Evolutionary conservation across 2,113 vertebrate genomes (phyloP).

Genomic region (Ammodytes marinus): DNA sequence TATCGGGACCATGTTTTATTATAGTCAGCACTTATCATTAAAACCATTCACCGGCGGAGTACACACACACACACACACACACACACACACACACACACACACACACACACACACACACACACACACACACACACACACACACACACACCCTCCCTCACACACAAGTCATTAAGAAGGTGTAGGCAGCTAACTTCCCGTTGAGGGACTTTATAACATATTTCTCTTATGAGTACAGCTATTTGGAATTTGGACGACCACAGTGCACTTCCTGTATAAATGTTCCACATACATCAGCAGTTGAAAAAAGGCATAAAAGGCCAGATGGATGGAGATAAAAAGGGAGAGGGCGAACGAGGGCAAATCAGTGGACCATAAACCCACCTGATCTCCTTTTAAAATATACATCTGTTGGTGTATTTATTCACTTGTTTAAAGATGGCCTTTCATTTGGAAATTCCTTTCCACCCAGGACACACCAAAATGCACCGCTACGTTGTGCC

Average conservation of each 20-base stretch:
- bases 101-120: conserved; percentile 16
- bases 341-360: not conserved
- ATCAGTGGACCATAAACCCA: conserved; percentile 14
- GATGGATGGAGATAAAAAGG: conserved; percentile 13
- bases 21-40: no score
- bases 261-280: conserved; percentile 51
- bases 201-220: conserved; percentile 59
- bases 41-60: no score
- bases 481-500: not conserved
- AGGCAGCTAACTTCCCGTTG: conserved; percentile 55
- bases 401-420: not conserved
- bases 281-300: conserved; percentile 66
- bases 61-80: not conserved
- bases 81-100: conserved; percentile 12
- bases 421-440: not conserved
- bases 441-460: not conserved
- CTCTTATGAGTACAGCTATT: conserved; percentile 58
- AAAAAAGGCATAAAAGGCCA: conserved; percentile 43
- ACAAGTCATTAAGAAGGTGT: conserved; percentile 52
- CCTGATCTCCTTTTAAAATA: not conserved
- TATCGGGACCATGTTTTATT: no score
- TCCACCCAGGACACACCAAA: not conserved
- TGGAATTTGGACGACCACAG: conserved; percentile 35
- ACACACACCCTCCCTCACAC: conserved; percentile 16
- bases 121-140: conserved; percentile 12